Base-by-base conservation (phyloP, 2,113 vertebrate species). In the Oreochromis niloticus region DNA sequence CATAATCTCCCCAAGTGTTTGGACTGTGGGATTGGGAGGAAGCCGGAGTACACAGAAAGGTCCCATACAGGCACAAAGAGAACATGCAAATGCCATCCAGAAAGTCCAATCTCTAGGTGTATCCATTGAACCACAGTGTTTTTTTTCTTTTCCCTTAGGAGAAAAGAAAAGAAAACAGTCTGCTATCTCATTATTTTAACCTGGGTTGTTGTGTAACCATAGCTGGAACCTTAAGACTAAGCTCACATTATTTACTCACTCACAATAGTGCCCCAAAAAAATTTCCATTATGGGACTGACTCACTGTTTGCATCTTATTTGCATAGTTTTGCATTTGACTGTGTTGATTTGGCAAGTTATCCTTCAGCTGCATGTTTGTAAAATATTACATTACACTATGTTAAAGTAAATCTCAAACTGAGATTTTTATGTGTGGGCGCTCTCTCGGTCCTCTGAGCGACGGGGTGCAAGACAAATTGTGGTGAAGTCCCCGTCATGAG, bases 291-390 rank as follows among this genome's bases (percentile, higher is more conserved):
- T 52, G 50, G n/a, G 9, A 10, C 24, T 75, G 85, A 82, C 85
- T 90, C n/a, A 55, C 24, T 85, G 19, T 95, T 96, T 95, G 94
- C 94, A 95, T 95, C 46, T 92, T 4, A 91, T 96, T 96, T 96
- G 94, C 94, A 94, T 95, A 80, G 73, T 30, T 95, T 96, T 96
- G 94, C 94, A 95, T 95, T 55, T 17, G 4, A 17, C 30, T 79
- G 71, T 57, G 78, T 50, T 83, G 32, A 27, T 81, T 39, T 92
- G 93, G 71, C 88, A 92, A 89, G n/a, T 82, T 80, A 54, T 34
- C 83, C 83, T 87, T 89, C 54, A 80, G 24, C 46, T 56, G 19
- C 36, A 27, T 78, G 19, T 87, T 41, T 88, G 34, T 83, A 9
- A 88, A 82, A 84, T 46, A 79, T 57, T 59, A 13, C 8, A 57